These are phyloP conservation scores for Microplitis mediator DNA, from an alignment of 1,140 invertebrate genomes.

Conservation along the genomic window DNA sequence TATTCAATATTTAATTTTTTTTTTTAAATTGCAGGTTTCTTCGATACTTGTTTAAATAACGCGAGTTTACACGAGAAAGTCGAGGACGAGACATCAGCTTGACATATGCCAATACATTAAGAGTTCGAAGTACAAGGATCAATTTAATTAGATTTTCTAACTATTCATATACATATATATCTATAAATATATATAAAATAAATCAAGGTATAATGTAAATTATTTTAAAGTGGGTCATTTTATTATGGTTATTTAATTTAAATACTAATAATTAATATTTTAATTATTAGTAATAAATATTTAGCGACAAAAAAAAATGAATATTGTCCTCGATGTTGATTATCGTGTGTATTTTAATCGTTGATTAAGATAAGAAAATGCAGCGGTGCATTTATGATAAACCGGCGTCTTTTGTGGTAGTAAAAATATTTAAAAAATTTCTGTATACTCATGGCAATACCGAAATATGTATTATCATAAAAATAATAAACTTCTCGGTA, in stretches of 20 bases:
- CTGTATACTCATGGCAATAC: no score
- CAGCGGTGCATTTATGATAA: background rate
- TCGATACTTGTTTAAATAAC: slow-evolving; percentile 11
- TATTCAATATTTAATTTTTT: background rate
- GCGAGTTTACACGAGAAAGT: slow-evolving; percentile 24
- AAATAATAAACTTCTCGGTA: no score
- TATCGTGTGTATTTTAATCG: background rate
- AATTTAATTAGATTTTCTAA: slow-evolving; percentile 44
- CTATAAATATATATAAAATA: background rate
- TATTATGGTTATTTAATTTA: background rate
- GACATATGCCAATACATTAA: slow-evolving; percentile 28
- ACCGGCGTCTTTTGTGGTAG: background rate
- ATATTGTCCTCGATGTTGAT: background rate
- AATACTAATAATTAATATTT: no score
- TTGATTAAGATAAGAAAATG: background rate
- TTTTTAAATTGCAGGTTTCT: background rate
- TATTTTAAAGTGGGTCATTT: background rate
- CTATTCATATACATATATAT: slow-evolving; percentile 10
- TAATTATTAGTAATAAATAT: background rate
- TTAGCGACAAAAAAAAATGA: background rate
- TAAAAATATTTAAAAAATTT: no score
- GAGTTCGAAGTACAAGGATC: slow-evolving; percentile 56
- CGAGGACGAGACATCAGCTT: slow-evolving; percentile 7
- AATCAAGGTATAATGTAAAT: background rate
- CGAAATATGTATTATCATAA: no score